These are phyloP conservation scores for Drosophila lacteicornis DNA, from an alignment of 1,140 invertebrate species.

Conservation along the genomic window DNA sequence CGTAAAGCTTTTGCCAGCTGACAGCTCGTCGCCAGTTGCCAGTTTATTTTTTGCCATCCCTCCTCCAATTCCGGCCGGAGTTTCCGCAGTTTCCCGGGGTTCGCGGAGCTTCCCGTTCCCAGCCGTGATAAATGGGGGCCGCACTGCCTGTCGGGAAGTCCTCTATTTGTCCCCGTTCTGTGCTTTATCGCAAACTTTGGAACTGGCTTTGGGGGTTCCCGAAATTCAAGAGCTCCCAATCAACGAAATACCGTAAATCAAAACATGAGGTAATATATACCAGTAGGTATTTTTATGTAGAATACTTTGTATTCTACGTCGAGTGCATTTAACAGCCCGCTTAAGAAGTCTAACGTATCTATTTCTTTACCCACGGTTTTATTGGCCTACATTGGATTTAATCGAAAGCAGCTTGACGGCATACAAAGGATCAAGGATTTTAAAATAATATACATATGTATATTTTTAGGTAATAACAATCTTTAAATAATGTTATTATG, in stretches of 20 bases:
- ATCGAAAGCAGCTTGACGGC: no score
- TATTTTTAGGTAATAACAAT: no score
- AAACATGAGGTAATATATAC: not conserved
- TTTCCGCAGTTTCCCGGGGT: conserved; percentile 4
- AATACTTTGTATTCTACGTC: no score
- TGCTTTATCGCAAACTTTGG: not conserved
- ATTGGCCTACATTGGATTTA: no score
- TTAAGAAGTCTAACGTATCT: no score
- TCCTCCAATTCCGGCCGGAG: conserved; percentile 13
- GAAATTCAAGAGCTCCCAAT: not conserved
- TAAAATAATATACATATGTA: not conserved
- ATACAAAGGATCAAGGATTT: no score
- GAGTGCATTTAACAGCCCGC: no score
- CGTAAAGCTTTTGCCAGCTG: conserved; percentile 63
- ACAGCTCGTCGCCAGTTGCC: conserved; percentile 51
- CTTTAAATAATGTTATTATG: not conserved
- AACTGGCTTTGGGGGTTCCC: not conserved
- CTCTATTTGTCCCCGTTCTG: conserved; percentile 32
- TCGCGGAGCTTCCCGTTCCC: conserved; percentile 1
- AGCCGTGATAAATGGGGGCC: conserved; percentile 31
- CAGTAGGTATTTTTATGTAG: not conserved
- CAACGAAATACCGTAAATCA: not conserved
- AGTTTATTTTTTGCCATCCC: conserved; percentile 50
- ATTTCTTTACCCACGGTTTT: no score
- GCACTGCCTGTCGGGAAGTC: conserved; percentile 16